phyloP scores from a whole-genome alignment of 2,797 vertebrate genomes.

The Silurus aristotelis region DNA sequence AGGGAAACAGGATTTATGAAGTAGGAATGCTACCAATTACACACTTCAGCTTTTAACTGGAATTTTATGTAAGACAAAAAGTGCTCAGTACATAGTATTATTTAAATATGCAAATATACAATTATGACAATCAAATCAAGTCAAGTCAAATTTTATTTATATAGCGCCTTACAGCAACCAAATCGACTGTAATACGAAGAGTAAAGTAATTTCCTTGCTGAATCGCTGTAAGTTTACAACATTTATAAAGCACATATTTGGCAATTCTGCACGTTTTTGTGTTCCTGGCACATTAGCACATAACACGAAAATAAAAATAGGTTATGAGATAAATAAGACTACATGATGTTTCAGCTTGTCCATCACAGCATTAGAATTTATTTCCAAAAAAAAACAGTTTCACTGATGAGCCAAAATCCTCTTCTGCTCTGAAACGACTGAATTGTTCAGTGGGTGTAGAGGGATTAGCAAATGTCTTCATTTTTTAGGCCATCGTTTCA shows the following conservation, averaged over 20 bases:
- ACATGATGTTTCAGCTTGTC: slow-evolving; percentile 11
- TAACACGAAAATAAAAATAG: slow-evolving; percentile 4
- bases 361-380: slow-evolving; percentile 7
- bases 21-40: not conserved
- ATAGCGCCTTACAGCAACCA: too few species aligned
- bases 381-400: slow-evolving; percentile 2
- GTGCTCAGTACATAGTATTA: not conserved
- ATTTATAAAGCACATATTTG: not conserved
- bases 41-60: not conserved
- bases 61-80: not conserved
- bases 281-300: not conserved
- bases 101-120: not conserved
- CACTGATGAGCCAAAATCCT: slow-evolving; percentile 4
- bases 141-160: too few species aligned
- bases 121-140: not conserved
- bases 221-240: not conserved
- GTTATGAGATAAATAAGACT: slow-evolving; percentile 17
- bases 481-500: not conserved
- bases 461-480: not conserved
- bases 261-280: not conserved
- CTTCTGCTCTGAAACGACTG: not conserved
- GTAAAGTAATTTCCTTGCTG: not conserved
- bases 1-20: not conserved
- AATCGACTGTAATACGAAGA: not conserved
- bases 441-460: slow-evolving; percentile 7